phyloP scores from a whole-genome alignment of 2,888 invertebrate genomes.

The Tubulanus polymorphus region DNA sequence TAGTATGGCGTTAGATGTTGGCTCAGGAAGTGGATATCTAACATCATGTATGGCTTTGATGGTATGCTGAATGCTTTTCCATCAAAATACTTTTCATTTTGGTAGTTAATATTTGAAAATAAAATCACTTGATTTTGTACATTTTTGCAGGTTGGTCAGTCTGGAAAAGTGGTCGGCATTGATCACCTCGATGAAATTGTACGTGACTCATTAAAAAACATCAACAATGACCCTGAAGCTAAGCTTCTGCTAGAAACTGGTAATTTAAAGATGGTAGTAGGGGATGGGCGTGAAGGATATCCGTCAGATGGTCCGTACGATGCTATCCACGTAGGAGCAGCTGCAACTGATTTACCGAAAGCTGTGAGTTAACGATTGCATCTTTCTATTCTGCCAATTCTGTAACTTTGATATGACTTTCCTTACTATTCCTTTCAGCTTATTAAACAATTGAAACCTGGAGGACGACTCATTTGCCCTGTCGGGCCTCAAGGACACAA shows the following conservation, averaged over 20 bases:
- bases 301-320: slow-evolving; percentile 48
- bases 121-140: background rate
- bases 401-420: background rate
- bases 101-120: no score
- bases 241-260: slow-evolving; percentile 35
- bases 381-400: background rate
- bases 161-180: slow-evolving; percentile 51
- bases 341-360: slow-evolving; percentile 52
- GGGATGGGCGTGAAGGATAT: slow-evolving; percentile 52
- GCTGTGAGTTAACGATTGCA: slow-evolving; percentile 39
- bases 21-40: slow-evolving; percentile 55
- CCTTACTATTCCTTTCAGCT: slow-evolving; percentile 58
- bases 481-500: slow-evolving; percentile 66
- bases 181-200: slow-evolving; percentile 53
- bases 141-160: slow-evolving; percentile 44
- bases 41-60: slow-evolving; percentile 53
- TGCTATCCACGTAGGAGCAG: slow-evolving; percentile 56
- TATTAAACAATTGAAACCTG: slow-evolving; percentile 81
- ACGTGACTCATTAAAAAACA: slow-evolving; percentile 69
- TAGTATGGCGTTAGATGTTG: slow-evolving; percentile 57
- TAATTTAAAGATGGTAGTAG: slow-evolving; percentile 42
- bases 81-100: no score
- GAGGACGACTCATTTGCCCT: slow-evolving; percentile 85
- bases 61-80: no score
- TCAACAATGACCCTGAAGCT: slow-evolving; percentile 53